phyloP scores from a whole-genome alignment of 1,140 invertebrate genomes.

The Cataglyphis hispanica region DNA sequence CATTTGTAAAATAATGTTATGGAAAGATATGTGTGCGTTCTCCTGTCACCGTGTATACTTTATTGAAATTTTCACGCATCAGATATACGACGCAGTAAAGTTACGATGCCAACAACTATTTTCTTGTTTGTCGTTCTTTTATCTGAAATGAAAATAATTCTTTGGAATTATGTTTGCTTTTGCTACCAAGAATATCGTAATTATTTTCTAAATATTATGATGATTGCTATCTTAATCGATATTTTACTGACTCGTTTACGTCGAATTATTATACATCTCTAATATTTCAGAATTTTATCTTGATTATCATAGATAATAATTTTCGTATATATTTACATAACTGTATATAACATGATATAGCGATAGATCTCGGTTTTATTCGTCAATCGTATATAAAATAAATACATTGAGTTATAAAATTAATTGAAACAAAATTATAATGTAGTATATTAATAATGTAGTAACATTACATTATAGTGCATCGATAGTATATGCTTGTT shows the following conservation, averaged over 20 bases:
- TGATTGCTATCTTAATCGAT: background rate
- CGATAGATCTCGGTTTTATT: background rate
- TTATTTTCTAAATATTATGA: background rate
- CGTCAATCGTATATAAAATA: background rate
- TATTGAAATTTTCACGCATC: constrained; percentile 1
- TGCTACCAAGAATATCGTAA: background rate
- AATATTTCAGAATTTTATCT: background rate
- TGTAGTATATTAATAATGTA: no score
- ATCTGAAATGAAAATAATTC: background rate
- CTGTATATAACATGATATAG: background rate
- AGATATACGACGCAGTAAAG: background rate
- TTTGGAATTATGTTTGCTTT: background rate
- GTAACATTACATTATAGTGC: background rate
- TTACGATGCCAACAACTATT: background rate
- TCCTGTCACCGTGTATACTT: background rate
- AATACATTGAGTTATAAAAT: background rate
- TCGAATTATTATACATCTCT: background rate
- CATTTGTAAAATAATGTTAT: background rate
- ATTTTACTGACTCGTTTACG: background rate
- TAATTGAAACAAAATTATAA: background rate
- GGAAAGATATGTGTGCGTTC: background rate
- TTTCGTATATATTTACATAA: background rate
- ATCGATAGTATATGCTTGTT: background rate
- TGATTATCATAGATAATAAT: background rate
- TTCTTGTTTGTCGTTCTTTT: background rate